These are phyloP conservation scores for Dryobates pubescens DNA, from an alignment of 2,797 vertebrate species.

Conservation along the genomic window DNA sequence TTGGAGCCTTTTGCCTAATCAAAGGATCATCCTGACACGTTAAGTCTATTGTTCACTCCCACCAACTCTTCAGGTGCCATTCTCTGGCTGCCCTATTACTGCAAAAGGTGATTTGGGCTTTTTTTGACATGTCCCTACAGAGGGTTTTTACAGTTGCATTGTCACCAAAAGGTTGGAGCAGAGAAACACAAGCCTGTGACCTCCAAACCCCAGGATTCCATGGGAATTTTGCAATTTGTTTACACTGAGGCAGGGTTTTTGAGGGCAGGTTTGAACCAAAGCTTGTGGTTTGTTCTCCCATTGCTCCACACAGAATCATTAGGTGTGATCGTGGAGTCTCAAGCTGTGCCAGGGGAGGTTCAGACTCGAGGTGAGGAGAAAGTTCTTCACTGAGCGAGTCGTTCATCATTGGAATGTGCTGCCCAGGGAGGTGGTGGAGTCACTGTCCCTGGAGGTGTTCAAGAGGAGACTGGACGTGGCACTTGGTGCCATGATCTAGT, in stretches of 20 bases:
- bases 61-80: background rate
- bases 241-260: background rate
- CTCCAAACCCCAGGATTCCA: background rate
- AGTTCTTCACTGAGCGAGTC: too few relatives aligned
- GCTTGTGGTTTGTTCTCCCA: too few relatives aligned
- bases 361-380: too few relatives aligned
- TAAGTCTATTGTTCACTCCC: rapidly evolving
- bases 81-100: background rate
- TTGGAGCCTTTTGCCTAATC: background rate
- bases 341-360: too few relatives aligned
- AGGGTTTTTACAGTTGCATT: background rate
- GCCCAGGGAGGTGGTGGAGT: too few relatives aligned
- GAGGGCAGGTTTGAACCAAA: background rate
- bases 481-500: too few relatives aligned
- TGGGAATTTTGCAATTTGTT: slow-evolving; percentile 4
- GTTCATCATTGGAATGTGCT: too few relatives aligned
- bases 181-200: background rate
- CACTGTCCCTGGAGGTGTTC: too few relatives aligned
- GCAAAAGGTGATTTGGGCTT: background rate
- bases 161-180: background rate
- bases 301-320: background rate
- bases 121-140: background rate
- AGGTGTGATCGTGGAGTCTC: background rate
- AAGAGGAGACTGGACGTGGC: too few relatives aligned
- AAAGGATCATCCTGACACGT: background rate